Conservation (phyloP, 2,888 invertebrate genomes). For the Polyommatus iphigenia region DNA sequence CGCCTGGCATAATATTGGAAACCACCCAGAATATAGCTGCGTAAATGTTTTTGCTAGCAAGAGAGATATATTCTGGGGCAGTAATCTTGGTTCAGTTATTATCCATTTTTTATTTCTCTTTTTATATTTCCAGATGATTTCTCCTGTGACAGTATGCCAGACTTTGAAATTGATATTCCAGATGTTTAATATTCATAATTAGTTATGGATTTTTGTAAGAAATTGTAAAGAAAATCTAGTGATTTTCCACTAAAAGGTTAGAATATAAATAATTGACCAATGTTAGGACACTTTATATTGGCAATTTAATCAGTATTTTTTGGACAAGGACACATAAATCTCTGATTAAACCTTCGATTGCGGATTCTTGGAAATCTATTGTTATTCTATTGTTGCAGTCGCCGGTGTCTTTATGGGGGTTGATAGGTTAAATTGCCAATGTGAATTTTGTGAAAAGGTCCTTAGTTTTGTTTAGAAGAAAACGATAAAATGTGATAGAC, state of each 20-base stretch:
- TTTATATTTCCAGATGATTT: slow-evolving; percentile 62
- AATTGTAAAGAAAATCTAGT: not conserved
- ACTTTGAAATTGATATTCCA: slow-evolving; percentile 58
- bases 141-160: slow-evolving; percentile 58
- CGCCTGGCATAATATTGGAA: no score
- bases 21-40: no score
- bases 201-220: not conserved
- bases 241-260: not conserved
- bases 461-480: not conserved
- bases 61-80: no score
- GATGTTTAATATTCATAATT: slow-evolving; percentile 37
- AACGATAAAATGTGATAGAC: not conserved
- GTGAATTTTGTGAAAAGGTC: not conserved
- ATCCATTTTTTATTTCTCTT: slow-evolving; percentile 10
- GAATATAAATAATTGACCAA: not conserved
- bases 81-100: no score
- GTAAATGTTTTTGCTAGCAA: no score
- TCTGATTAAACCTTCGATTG: no score
- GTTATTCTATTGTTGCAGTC: no score
- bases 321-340: no score
- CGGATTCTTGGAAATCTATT: no score
- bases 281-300: not conserved
- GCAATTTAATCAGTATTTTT: not conserved
- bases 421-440: not conserved
- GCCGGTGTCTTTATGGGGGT: no score